Base-by-base conservation (phyloP, 2,888 invertebrate species). In the Torymus auratus region DNA sequence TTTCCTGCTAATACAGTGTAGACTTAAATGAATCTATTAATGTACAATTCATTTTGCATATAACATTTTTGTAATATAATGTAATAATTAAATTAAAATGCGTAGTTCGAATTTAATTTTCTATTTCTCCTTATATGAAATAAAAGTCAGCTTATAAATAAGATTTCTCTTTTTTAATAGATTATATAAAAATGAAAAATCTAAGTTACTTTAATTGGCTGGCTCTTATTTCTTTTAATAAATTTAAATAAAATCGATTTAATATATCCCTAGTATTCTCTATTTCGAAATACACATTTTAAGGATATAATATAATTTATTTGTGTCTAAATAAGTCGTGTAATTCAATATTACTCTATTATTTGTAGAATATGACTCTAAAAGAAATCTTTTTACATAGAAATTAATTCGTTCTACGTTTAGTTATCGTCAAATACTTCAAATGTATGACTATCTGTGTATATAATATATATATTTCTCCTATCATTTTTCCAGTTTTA, bases 301-400 rank as follows among this genome's bases (percentile, higher is more conserved):
- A 73, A 60, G 60, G 70, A 81, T 70, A 72, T 73, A 69, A 80
- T 72, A 72, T 64, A 72, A 72, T 80, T 20, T 81, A 17, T 77
- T 53, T 56, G 15, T 17, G 56, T 61, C 60, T 71, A 75, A 60
- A 61, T 71, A 64, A 73, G 23, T 65, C 28, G 71, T 67, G 61
- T 53, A 79, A 69, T 65, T 52, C 52, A 70, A 65, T 65, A 55
- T 20, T 79, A 64, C 13, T 65, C 17, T 70, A 75, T 53, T 17
- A 71, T 71, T 76, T 56, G n/a, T 70, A 74, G 52, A 53, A 61
- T 65, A 70, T 52, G 41, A 23, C 11, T 76, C 61, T 74, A 52
- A 58, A 58, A 58, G 65, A 61, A 79, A 71, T n/a, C 41, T 79
- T 80, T 80, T 75, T 80, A 75, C 61, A 71, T 71, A 71, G n/a